phyloP scores from a whole-genome alignment of 2,113 vertebrate genomes.

The Macaca mulatta region DNA sequence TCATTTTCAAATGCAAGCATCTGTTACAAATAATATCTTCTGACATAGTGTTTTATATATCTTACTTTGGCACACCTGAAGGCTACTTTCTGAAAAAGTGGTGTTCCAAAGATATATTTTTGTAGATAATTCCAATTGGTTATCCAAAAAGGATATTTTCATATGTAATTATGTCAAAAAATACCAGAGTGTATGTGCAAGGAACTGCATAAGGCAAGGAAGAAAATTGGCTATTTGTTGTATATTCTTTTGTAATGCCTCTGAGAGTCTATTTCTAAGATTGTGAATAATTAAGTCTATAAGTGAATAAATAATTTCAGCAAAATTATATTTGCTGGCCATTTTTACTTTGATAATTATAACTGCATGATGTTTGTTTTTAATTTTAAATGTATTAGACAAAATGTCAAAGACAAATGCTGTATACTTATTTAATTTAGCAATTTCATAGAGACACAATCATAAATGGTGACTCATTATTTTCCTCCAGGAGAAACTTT shows the following conservation, averaged over 20 bases:
- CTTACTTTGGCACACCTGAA: not conserved
- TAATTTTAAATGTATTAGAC: not conserved
- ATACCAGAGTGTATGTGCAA: not conserved
- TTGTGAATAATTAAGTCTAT: not conserved
- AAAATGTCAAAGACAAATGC: not conserved
- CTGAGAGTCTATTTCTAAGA: not conserved
- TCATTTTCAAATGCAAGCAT: not conserved
- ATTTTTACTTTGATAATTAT: slow-evolving; percentile 3
- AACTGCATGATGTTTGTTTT: not conserved
- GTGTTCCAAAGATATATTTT: not conserved
- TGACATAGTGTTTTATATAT: not conserved
- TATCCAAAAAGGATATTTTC: not conserved
- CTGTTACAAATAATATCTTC: not conserved
- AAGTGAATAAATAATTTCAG: not conserved
- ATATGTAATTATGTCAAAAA: not conserved
- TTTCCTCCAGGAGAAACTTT: not conserved
- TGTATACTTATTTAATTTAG: not conserved
- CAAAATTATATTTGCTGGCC: not conserved
- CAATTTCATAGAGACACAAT: not conserved
- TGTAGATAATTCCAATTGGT: not conserved
- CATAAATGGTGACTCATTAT: slow-evolving; percentile 21
- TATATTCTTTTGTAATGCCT: not conserved
- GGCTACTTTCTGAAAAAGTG: not conserved
- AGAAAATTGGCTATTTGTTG: not conserved
- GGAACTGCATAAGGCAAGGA: not conserved